Percentiles rank a stretch among this genome's conserved stretches.
These are phyloP conservation scores for Aelia acuminata DNA, from an alignment of 2,888 invertebrate genomes.

Conservation along the genomic window DNA sequence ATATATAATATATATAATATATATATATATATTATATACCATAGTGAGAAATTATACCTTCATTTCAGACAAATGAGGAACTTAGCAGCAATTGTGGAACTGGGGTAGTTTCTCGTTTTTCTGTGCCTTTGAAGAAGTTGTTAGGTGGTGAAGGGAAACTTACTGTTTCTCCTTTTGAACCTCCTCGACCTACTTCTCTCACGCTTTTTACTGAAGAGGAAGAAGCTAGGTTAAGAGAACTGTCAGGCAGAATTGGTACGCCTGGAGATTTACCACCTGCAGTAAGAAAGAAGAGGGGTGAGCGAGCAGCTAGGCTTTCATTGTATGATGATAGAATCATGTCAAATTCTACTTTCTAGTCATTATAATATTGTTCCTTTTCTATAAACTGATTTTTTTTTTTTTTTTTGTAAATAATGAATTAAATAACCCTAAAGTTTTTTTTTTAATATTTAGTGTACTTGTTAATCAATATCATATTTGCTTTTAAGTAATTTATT, in stretches of 20 bases:
- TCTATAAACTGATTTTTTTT: not conserved
- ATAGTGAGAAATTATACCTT: not conserved
- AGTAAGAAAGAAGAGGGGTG: slow-evolving; percentile 78
- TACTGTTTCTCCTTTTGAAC: slow-evolving; percentile 62
- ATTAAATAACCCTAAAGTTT: slow-evolving; percentile 13
- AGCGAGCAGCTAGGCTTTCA: slow-evolving; percentile 80
- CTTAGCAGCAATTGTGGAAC: slow-evolving; percentile 15
- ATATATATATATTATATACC: not conserved
- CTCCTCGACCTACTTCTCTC: slow-evolving; percentile 63
- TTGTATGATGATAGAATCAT: slow-evolving; percentile 92
- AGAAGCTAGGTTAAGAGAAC: slow-evolving; percentile 73
- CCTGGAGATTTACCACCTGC: slow-evolving; percentile 87
- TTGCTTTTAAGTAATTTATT: slow-evolving; percentile 15
- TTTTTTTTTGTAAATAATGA: slow-evolving; percentile 27
- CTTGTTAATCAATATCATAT: not conserved
- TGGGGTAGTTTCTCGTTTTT: slow-evolving; percentile 52
- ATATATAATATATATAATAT: not conserved
- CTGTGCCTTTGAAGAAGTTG: slow-evolving; percentile 51
- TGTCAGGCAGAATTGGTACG: slow-evolving; percentile 83
- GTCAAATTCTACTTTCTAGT: slow-evolving; percentile 68
- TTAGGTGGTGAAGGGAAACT: slow-evolving; percentile 51
- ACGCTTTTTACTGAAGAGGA: slow-evolving; percentile 60
- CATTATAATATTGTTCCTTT: slow-evolving; percentile 53
- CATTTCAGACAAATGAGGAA: slow-evolving; percentile 54
- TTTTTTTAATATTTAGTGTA: not conserved